Percentiles rank a stretch among this genome's conserved stretches.
Conservation (phyloP, 2,888 invertebrate genomes). For the Unio delphinus region DNA sequence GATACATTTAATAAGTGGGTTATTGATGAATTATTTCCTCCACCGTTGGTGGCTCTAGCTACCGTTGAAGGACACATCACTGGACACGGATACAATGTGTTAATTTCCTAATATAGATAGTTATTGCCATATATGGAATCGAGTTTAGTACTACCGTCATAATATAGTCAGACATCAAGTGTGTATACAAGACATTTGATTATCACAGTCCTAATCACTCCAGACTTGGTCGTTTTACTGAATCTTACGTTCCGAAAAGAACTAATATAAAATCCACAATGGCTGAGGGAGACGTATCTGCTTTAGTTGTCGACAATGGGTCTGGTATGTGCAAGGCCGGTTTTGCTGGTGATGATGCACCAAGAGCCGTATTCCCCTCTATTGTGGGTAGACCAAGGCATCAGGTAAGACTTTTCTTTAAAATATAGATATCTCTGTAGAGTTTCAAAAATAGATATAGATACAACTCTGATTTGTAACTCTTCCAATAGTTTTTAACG, state of each 20-base stretch:
- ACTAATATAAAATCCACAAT: constrained; percentile 2
- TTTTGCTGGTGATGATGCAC: constrained; percentile 83
- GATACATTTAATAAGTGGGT: too few species aligned
- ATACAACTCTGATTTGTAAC: too few species aligned
- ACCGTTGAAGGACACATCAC: background rate
- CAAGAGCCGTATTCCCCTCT: constrained; percentile 87
- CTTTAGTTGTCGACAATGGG: constrained; percentile 74
- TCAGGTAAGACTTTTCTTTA: constrained; percentile 17
- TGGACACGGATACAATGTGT: background rate
- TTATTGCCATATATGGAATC: background rate
- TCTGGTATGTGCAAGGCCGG: constrained; percentile 80
- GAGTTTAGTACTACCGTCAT: background rate
- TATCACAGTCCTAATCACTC: too few species aligned
- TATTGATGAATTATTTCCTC: too few species aligned
- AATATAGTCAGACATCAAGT: background rate
- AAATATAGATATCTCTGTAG: too few species aligned
- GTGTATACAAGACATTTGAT: too few species aligned
- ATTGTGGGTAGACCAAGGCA: constrained; percentile 78
- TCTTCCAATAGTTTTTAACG: too few species aligned
- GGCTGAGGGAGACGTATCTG: constrained; percentile 35
- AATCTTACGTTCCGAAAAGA: too few species aligned
- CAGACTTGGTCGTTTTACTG: too few species aligned
- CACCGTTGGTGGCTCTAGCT: too few species aligned
- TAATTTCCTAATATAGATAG: background rate
- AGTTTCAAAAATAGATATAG: too few species aligned